Evolutionary conservation across 2,888 invertebrate genomes (phyloP).

Genomic region (Fragum whitleyi): DNA sequence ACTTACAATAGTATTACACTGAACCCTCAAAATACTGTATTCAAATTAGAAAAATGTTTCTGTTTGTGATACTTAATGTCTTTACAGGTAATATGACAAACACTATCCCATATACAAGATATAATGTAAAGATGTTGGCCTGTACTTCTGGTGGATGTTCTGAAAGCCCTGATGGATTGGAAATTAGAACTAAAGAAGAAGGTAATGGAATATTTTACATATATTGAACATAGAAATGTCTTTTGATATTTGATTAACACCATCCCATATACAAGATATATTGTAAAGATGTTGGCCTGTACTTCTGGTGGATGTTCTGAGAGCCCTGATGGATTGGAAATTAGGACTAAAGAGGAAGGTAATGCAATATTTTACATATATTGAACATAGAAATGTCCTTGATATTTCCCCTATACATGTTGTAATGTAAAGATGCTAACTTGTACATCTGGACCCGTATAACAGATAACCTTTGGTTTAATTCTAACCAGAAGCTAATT

Average conservation of each 20-base stretch:
- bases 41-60: too few species aligned
- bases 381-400: too few species aligned
- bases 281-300: slow-evolving; percentile 81
- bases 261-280: slow-evolving; percentile 81
- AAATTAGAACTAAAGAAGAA: slow-evolving; percentile 80
- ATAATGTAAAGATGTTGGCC: slow-evolving; percentile 79
- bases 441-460: slow-evolving; percentile 84
- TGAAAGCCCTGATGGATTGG: slow-evolving; percentile 78
- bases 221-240: neutral
- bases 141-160: slow-evolving; percentile 84
- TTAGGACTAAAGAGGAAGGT: slow-evolving; percentile 83
- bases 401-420: slow-evolving; percentile 81
- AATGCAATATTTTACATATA: neutral
- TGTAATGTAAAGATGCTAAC: slow-evolving; percentile 81
- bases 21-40: too few species aligned
- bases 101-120: slow-evolving; percentile 80
- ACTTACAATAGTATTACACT: too few species aligned
- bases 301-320: slow-evolving; percentile 84
- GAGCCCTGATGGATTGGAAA: slow-evolving; percentile 75
- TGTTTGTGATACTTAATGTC: too few species aligned
- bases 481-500: too few species aligned
- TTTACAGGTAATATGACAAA: slow-evolving; percentile 75
- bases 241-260: slow-evolving; percentile 69
- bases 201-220: slow-evolving; percentile 68
- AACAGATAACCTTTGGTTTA: too few species aligned